Evolutionary conservation across 2,113 vertebrate species (phyloP).

Genomic region (Candoia aspera): DNA sequence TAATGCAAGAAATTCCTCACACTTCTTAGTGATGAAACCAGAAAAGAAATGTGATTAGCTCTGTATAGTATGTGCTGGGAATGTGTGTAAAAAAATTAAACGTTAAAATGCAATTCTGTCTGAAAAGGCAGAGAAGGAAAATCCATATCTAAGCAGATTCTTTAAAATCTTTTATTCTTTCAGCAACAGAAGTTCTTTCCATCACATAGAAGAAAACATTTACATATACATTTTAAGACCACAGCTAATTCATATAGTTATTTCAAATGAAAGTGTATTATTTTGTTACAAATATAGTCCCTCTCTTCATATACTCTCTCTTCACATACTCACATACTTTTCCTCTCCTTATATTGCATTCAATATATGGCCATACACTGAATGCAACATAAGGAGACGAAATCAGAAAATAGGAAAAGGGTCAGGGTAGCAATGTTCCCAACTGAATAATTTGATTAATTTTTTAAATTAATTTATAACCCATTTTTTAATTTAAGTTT

Average conservation of each 20-base stretch:
- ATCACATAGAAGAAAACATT: not conserved
- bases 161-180: not conserved
- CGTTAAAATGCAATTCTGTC: not conserved
- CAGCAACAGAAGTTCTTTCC: not conserved
- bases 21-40: not conserved
- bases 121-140: not conserved
- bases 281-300: not conserved
- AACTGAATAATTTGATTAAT: not conserved
- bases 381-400: not conserved
- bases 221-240: not conserved
- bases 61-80: not conserved
- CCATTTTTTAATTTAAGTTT: not conserved
- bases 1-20: not conserved
- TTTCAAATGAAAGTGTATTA: slow-evolving; percentile 6
- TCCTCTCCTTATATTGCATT: no score
- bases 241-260: not conserved
- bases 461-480: not conserved
- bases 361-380: no score
- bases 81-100: not conserved
- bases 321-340: not conserved
- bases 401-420: not conserved
- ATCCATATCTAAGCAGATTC: not conserved
- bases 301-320: not conserved
- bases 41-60: not conserved
- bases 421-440: not conserved